Evolutionary conservation across 2,888 invertebrate species (phyloP), one percentile per base, ranked within the genome.

Genomic region (Phyto melanocephala): DNA sequence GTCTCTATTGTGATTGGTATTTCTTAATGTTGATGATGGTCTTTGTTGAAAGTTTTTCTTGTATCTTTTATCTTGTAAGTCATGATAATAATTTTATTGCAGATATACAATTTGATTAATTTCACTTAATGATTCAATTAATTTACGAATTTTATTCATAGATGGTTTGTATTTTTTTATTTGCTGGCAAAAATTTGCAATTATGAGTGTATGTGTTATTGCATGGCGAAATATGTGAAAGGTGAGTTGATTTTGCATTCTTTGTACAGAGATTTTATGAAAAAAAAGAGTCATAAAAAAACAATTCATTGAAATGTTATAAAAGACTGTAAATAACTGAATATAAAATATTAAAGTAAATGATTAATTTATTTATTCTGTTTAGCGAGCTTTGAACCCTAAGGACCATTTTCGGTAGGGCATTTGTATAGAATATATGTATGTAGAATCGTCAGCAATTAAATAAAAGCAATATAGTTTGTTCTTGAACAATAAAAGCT

Each of bases 41-140:
- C 56, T 24, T 24, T 50, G 2, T 28, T 28, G 6, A 28, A 28
- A 28, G 6, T 24, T 40, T 40, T 40, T 52, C 47, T 71, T 71
- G 24, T 50, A 24, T 10, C 40, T 56, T 47, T 71, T 54, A 47
- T 67, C 15, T 24, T 17, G 50, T 17, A 20, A 56, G 37, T 56
- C 13, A 22, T 37, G 11, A 5, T 35, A 22, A 24, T 52, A 35
- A 63, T 17, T 56, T 37, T n/a, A 13, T 15, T 10, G 2, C 52
- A 35, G 37, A 28, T 65, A n/a, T 45, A 45, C 60, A 63, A 71
- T 67, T 81, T 81, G 33, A 60, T 72, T 71, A 65, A 62, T 60
- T 62, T 52, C 28, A 65, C 63, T 77, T 72, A 67, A 80, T 74
- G 40, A 17, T 67, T 72, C 72, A 79, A 79, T 72, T 72, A 15